Evolutionary conservation across 37 sponge, comb jelly and placozoan genomes (phyloP).

Genomic region (Mnemiopsis leidyi): DNA sequence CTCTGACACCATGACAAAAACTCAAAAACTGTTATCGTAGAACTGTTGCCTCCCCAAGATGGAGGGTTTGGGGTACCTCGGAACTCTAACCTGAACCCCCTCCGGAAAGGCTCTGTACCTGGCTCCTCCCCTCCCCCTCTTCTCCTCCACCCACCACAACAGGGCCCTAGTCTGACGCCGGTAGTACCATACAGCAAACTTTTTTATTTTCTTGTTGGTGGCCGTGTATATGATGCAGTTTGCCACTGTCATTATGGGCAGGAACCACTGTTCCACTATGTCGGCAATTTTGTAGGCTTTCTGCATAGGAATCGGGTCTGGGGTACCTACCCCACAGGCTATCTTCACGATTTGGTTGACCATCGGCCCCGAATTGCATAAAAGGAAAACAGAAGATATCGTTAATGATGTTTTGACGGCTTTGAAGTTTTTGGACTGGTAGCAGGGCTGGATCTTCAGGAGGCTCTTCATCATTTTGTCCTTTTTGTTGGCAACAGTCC

Average conservation of each 20-base stretch:
- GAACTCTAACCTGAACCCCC: background rate
- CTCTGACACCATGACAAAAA: no score
- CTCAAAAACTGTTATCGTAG: background rate
- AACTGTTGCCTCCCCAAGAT: background rate
- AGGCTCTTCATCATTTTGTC: background rate
- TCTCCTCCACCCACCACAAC: background rate
- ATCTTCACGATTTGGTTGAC: background rate
- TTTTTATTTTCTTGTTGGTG: background rate
- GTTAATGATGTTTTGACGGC: background rate
- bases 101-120: background rate
- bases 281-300: background rate
- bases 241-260: slow-evolving; percentile 13
- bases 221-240: slow-evolving; percentile 35
- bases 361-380: background rate
- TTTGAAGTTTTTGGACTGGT: slow-evolving; percentile 16
- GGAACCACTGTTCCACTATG: slow-evolving; percentile 15
- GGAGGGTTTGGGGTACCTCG: background rate
- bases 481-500: background rate
- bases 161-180: background rate
- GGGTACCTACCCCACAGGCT: background rate
- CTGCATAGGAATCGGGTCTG: background rate
- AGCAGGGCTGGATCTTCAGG: background rate
- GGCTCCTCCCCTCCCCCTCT: background rate
- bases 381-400: background rate
- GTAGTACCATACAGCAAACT: background rate